Evolutionary conservation across 1,140 invertebrate species (phyloP), one percentile per base, ranked within the genome.

Genomic region (Tetramorium parvispinum): DNA sequence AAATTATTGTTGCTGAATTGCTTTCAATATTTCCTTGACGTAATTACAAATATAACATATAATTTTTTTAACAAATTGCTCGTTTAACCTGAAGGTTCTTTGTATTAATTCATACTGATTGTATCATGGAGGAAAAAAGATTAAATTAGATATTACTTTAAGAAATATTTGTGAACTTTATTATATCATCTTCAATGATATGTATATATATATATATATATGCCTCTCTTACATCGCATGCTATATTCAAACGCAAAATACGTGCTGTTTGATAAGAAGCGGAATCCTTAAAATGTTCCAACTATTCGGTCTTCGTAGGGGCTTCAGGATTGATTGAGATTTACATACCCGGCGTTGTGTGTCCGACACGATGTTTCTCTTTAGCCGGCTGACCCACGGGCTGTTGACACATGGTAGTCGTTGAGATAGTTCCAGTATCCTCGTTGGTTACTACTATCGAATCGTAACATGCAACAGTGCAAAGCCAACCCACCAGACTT

Each of bases 391-490:
- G 93, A 91, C 92, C 89, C 87, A 91, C 88, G 86, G 91, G 86
- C 55, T 93, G 93, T 76, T 93, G 94, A 88, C 89, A 86, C 87
- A 89, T 81, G 83, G 91, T 90, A 63, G 92, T 88, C 76, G 91
- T 76, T 68, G 92, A 68, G 91, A 93, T 94, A 91, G 83, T 93
- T 89, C 92, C 94, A 91, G 89, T 91, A 68, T 94, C 94, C 93
- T 94, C 94, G 92, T 88, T 93, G 94, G 93, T 95, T 94, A 95
- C 94, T 94, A 95, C 94, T 95, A 95, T 92, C 93, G 94, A 94
- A 95, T 95, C 91, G 94, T 94, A 95, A 94, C 95, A 95, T 95
- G 95, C 95, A 95, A 95, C 95, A 95, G 91, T 95, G 95, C 95
- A 95, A 95, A 95, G 94, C 94, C 94, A 95, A 94, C 92, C 94